A percentile compares a stretch with the other conserved stretches of the same genome.
These are phyloP conservation scores for Lycophotia porphyrea DNA, from an alignment of 2,888 invertebrate species.

Conservation along the genomic window DNA sequence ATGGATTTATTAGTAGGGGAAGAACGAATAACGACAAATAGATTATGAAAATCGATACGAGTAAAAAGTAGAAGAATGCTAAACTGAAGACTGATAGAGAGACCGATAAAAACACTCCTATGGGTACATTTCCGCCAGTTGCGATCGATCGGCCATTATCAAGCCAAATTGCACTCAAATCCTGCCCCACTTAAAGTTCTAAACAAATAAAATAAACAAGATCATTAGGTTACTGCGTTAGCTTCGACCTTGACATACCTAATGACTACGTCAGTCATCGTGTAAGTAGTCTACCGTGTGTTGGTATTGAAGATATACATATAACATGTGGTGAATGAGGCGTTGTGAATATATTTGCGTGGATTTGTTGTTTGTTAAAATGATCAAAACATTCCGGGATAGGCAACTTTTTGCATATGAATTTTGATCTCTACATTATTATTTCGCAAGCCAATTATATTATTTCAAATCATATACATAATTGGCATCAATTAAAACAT, in stretches of 20 bases:
- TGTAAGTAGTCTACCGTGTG: background rate
- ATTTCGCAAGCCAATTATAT: background rate
- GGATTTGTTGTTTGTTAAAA: background rate
- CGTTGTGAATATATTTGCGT: background rate
- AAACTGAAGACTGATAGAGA: too few relatives aligned
- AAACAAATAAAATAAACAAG: slow-evolving; percentile 15
- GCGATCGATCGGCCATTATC: background rate
- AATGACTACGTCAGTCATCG: background rate
- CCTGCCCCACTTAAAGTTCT: background rate
- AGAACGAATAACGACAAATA: too few relatives aligned
- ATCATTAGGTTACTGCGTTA: slow-evolving; percentile 12
- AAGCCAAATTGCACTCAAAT: background rate
- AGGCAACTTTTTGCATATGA: background rate
- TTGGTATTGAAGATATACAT: slow-evolving; percentile 5
- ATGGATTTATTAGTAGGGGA: too few relatives aligned
- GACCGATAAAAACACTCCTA: too few relatives aligned
- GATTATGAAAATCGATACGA: too few relatives aligned
- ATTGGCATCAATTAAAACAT: too few relatives aligned
- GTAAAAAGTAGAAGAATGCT: too few relatives aligned
- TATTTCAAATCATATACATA: too few relatives aligned
- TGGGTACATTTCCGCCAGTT: background rate
- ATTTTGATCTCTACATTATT: too few relatives aligned
- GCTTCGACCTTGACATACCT: slow-evolving; percentile 23
- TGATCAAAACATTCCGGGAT: background rate
- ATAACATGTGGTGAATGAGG: slow-evolving; percentile 12